These are phyloP conservation scores for Scomber japonicus DNA, from an alignment of 2,113 vertebrate genomes.

Conservation along the genomic window DNA sequence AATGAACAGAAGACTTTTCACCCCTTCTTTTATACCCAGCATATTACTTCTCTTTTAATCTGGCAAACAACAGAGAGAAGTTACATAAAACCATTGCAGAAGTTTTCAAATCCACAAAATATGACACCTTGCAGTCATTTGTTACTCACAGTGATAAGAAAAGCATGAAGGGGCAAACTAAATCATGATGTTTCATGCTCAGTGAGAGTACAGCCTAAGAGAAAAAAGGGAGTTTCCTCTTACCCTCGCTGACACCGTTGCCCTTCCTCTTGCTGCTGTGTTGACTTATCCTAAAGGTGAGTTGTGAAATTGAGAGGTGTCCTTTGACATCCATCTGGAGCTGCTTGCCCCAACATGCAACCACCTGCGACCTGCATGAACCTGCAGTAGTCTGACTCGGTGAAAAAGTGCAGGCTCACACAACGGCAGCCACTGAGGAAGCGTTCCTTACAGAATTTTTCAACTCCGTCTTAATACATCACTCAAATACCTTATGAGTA, in stretches of 20 bases:
- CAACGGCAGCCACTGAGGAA: background rate
- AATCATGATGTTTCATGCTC: background rate
- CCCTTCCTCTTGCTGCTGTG: slow-evolving; percentile 35
- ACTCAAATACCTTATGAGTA: background rate
- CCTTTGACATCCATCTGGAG: slow-evolving; percentile 71
- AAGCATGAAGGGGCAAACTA: background rate
- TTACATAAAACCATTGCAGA: no score
- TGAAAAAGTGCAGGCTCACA: slow-evolving; percentile 2
- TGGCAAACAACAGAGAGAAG: no score
- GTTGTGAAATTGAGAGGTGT: slow-evolving; percentile 55
- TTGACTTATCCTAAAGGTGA: slow-evolving; percentile 43
- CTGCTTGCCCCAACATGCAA: slow-evolving; percentile 54
- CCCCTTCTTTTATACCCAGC: no score
- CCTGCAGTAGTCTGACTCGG: slow-evolving; percentile 43
- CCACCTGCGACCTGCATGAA: slow-evolving; percentile 67
- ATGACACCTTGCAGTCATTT: background rate
- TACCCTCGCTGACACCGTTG: slow-evolving; percentile 17
- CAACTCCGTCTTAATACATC: background rate
- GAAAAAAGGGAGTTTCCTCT: slow-evolving; percentile 28
- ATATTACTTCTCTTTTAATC: no score
- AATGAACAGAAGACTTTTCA: no score
- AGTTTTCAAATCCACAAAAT: no score
- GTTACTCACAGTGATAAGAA: background rate
- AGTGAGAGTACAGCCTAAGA: background rate
- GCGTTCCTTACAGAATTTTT: background rate